Evolutionary conservation across 2,888 invertebrate genomes (phyloP).

Genomic region (Euplagia quadripunctaria): DNA sequence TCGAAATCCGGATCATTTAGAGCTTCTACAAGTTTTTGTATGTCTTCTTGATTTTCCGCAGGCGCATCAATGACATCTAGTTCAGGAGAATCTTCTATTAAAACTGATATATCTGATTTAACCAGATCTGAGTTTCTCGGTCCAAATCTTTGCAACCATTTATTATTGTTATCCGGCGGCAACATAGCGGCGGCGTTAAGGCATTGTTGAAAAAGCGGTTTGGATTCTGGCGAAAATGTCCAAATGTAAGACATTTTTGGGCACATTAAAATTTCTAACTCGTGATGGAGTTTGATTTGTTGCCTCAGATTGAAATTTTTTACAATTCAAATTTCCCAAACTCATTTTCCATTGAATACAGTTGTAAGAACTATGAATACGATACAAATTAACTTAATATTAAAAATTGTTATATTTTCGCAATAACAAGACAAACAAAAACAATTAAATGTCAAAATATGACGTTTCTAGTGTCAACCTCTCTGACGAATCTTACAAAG

Average conservation of each 20-base stretch:
- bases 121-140: constrained; percentile 30
- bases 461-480: neutral
- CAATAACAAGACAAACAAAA: neutral
- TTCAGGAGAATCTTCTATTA: constrained; percentile 26
- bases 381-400: neutral
- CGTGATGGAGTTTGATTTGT: constrained; percentile 2
- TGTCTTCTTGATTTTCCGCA: constrained; percentile 24
- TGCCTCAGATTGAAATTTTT: no score
- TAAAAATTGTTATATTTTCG: no score
- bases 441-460: neutral
- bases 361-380: neutral
- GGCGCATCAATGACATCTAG: neutral
- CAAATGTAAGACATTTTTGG: constrained; percentile 61
- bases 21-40: constrained; percentile 42
- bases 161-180: constrained; percentile 54
- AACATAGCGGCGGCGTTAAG: constrained; percentile 47
- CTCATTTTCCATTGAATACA: neutral
- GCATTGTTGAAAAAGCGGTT: constrained; percentile 53
- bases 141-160: constrained; percentile 63
- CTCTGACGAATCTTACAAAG: no score
- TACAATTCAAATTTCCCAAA: neutral
- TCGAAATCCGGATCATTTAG: constrained; percentile 60
- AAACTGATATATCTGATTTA: constrained; percentile 21
- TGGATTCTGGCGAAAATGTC: constrained; percentile 61
- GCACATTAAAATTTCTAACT: constrained; percentile 2